Conservation (phyloP, 2,888 invertebrate species). For the Melieria picta region DNA sequence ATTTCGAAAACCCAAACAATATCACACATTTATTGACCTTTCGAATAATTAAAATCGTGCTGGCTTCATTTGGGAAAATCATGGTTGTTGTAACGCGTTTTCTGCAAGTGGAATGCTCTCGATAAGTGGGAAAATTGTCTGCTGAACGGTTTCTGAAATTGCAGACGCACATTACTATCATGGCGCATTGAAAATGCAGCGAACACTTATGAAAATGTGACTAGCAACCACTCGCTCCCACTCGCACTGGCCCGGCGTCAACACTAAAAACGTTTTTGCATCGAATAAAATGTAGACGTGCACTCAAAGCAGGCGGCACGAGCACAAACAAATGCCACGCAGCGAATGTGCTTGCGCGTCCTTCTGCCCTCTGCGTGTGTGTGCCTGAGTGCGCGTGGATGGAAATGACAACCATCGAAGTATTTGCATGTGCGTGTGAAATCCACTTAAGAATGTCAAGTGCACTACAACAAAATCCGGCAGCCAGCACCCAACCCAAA, state of each 20-base stretch:
- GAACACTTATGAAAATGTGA: background rate
- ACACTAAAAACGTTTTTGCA: slow-evolving; percentile 4
- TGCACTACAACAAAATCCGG: slow-evolving; percentile 23
- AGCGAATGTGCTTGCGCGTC: background rate
- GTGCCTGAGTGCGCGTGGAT: background rate
- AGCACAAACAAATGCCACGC: too few relatives aligned
- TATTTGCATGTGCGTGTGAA: slow-evolving; percentile 27
- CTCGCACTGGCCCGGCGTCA: background rate
- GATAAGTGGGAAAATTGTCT: too few relatives aligned
- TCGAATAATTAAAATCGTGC: too few relatives aligned
- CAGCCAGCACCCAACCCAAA: background rate
- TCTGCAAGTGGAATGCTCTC: too few relatives aligned
- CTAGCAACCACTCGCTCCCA: background rate
- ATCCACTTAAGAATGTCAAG: slow-evolving; percentile 43
- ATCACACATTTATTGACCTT: too few relatives aligned
- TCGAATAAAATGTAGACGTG: slow-evolving; percentile 14
- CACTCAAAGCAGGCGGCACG: background rate
- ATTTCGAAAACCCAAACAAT: too few relatives aligned
- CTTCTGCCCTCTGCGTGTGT: background rate
- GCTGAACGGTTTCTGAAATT: background rate
- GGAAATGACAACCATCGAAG: slow-evolving; percentile 31
- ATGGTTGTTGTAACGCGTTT: too few relatives aligned
- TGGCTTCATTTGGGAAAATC: too few relatives aligned
- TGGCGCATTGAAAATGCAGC: background rate
- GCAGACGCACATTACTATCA: background rate